A percentile compares a stretch with the other conserved stretches of the same genome.
phyloP scores from a whole-genome alignment of 2,888 invertebrate genomes.

The Xanthorhoe designata region DNA sequence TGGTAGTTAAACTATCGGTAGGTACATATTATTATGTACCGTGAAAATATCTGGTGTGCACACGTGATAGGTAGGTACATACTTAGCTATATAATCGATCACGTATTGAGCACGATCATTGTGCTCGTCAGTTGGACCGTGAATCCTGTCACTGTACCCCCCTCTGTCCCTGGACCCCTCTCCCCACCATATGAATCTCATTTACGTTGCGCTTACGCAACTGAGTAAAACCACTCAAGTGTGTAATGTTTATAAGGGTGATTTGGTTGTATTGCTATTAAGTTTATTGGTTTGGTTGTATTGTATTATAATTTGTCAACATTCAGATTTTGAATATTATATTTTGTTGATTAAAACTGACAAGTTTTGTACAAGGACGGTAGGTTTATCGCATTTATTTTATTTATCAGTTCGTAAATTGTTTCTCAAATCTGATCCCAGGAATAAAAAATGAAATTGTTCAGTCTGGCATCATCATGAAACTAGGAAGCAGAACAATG shows the following conservation, averaged over 20 bases:
- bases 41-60: slow-evolving; percentile 28
- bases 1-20: neutral
- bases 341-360: neutral
- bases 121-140: slow-evolving; percentile 81
- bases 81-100: slow-evolving; percentile 80
- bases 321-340: neutral
- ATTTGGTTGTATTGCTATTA: slow-evolving; percentile 22
- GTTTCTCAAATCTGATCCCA: too few species aligned
- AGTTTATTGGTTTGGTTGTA: slow-evolving; percentile 40
- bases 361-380: neutral
- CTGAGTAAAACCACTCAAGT: slow-evolving; percentile 74
- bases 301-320: neutral
- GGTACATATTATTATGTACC: neutral
- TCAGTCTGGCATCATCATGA: slow-evolving; percentile 20
- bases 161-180: slow-evolving; percentile 53
- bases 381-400: too few species aligned
- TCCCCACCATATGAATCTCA: slow-evolving; percentile 76
- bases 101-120: slow-evolving; percentile 82
- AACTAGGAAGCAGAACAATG: slow-evolving; percentile 68
- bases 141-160: slow-evolving; percentile 80
- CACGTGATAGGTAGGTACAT: slow-evolving; percentile 46
- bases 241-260: slow-evolving; percentile 70
- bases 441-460: slow-evolving; percentile 4
- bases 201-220: slow-evolving; percentile 82
- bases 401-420: too few species aligned